Percentiles rank a stretch among this genome's conserved stretches.
Conservation (phyloP, 2,797 vertebrate genomes). For the Spinibarbus caldwelli region DNA sequence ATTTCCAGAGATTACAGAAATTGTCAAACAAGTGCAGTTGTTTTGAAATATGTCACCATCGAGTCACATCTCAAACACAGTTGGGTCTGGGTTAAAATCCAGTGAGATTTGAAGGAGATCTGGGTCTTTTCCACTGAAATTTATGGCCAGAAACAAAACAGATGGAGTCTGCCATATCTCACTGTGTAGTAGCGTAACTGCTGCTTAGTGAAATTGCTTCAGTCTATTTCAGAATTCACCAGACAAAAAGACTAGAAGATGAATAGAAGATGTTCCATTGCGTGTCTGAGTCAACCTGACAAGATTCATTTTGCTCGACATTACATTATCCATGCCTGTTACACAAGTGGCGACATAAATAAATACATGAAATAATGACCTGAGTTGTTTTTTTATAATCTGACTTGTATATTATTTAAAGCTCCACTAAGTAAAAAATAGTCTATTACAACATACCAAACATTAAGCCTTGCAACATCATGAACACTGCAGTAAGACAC, state of each 20-base stretch:
- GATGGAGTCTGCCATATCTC: not conserved
- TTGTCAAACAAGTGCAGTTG: constrained; percentile 54
- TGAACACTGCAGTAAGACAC: not conserved
- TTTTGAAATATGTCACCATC: constrained; percentile 53
- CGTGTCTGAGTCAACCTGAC: not conserved
- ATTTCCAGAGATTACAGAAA: constrained; percentile 55
- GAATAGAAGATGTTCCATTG: not conserved
- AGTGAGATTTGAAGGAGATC: constrained; percentile 48
- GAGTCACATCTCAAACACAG: constrained; percentile 44
- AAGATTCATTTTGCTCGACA: not conserved
- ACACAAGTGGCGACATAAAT: not conserved
- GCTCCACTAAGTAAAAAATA: not conserved
- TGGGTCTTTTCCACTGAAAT: constrained; percentile 39
- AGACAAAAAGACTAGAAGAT: not conserved
- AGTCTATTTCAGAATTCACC: constrained; percentile 20
- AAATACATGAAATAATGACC: not conserved
- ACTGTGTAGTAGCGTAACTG: constrained; percentile 25
- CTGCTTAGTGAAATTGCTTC: not conserved
- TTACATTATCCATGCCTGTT: not conserved
- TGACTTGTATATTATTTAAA: not conserved
- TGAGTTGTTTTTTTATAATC: not conserved
- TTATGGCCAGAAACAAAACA: constrained; percentile 47
- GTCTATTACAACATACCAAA: not conserved
- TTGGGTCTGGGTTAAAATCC: constrained; percentile 40
- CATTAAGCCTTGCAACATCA: not conserved